Evolutionary conservation across 2,888 invertebrate species (phyloP).

Genomic region (Caenorhabditis macrosperma): DNA sequence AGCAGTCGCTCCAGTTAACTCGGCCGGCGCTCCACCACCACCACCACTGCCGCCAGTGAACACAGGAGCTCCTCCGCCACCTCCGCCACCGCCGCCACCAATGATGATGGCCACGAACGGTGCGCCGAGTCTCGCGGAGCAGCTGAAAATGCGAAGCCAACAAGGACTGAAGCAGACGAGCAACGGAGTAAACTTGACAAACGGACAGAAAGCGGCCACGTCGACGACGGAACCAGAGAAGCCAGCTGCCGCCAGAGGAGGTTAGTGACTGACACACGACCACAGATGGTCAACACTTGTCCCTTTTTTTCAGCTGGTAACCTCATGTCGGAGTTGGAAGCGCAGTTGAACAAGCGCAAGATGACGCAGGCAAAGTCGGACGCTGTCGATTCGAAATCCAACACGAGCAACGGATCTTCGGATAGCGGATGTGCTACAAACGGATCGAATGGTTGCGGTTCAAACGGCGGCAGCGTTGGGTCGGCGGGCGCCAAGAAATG

Average conservation of each 20-base stretch:
- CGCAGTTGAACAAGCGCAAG: slow-evolving; percentile 60
- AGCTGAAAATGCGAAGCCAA: slow-evolving; percentile 47
- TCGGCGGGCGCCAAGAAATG: slow-evolving; percentile 63
- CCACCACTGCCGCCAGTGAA: slow-evolving; percentile 61
- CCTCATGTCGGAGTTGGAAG: slow-evolving; percentile 58
- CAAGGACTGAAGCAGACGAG: slow-evolving; percentile 49
- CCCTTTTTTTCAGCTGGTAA: slow-evolving; percentile 33
- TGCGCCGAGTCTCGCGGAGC: slow-evolving; percentile 50
- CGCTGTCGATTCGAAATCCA: slow-evolving; percentile 67
- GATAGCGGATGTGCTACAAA: slow-evolving; percentile 65
- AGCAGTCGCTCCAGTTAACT: slow-evolving; percentile 37
- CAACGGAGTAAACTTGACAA: slow-evolving; percentile 3
- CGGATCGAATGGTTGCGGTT: slow-evolving; percentile 24
- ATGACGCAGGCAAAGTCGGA: slow-evolving; percentile 65
- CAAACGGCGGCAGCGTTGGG: slow-evolving; percentile 55
- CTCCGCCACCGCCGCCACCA: slow-evolving; percentile 32
- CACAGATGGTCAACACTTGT: not conserved
- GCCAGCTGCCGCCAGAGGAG: slow-evolving; percentile 21
- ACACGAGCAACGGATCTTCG: slow-evolving; percentile 66
- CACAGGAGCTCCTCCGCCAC: slow-evolving; percentile 28
- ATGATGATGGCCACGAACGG: slow-evolving; percentile 1
- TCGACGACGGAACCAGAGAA: slow-evolving; percentile 4
- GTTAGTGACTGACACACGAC: not conserved
- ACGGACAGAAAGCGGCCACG: slow-evolving; percentile 11
- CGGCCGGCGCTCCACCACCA: slow-evolving; percentile 48